Conservation (phyloP, 2,113 vertebrate genomes). For the Cebidichthys violaceus region DNA sequence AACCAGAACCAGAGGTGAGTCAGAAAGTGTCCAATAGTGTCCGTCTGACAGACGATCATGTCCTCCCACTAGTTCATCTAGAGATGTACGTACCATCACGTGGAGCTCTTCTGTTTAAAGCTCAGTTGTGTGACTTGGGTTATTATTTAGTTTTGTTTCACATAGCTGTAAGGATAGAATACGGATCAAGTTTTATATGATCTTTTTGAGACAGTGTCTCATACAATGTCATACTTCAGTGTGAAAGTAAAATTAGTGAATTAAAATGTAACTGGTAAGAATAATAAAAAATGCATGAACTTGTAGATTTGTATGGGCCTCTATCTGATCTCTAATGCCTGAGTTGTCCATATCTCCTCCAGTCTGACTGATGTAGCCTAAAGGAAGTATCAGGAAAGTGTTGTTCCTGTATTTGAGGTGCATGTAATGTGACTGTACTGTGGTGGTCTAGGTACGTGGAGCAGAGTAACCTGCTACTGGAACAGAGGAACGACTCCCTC, state of each 20-base stretch:
- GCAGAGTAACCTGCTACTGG: slow-evolving; percentile 93
- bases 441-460: slow-evolving; percentile 88
- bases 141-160: neutral
- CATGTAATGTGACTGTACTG: neutral
- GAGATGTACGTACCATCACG: neutral
- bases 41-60: neutral
- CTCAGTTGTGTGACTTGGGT: neutral
- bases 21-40: neutral
- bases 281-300: neutral
- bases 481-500: slow-evolving; percentile 93
- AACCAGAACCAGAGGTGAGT: slow-evolving; percentile 95
- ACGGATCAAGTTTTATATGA: neutral
- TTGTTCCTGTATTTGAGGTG: neutral
- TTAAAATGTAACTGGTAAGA: neutral
- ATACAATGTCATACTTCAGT: neutral
- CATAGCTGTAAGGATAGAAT: no score
- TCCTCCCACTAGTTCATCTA: neutral
- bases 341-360: neutral
- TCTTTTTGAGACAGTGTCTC: neutral
- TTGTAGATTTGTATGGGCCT: neutral
- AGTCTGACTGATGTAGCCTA: neutral
- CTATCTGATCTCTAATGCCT: neutral
- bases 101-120: neutral
- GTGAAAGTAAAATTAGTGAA: neutral
- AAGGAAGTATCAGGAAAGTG: neutral